Percentiles rank a stretch among this genome's conserved stretches.
Conservation (phyloP, 1,140 invertebrate genomes). For the Ceratoteleas bidentatus region DNA sequence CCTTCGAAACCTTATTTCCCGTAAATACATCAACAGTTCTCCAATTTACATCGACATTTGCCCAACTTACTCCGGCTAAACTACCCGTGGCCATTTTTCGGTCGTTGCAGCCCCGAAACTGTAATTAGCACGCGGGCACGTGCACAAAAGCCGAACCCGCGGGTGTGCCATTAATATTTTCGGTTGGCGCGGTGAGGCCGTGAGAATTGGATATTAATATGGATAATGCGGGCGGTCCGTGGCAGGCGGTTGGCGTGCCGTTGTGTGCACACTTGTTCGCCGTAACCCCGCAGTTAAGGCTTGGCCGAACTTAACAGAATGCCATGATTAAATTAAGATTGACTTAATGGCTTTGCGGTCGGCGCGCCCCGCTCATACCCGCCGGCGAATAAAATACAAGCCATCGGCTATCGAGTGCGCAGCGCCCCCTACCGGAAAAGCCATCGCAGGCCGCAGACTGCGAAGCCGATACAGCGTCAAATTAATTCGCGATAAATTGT, state of each 20-base stretch:
- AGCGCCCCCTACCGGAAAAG: slow-evolving; percentile 8
- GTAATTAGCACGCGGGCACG: slow-evolving; percentile 9
- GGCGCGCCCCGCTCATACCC: slow-evolving; percentile 48
- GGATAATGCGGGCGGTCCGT: slow-evolving; percentile 58
- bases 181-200: slow-evolving; percentile 36
- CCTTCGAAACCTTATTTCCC: too few relatives aligned
- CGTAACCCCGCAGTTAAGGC: slow-evolving; percentile 57
- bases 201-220: slow-evolving; percentile 67
- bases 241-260: slow-evolving; percentile 41
- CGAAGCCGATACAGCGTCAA: not conserved
- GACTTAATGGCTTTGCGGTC: slow-evolving; percentile 64
- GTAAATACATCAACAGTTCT: too few relatives aligned
- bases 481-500: too few relatives aligned
- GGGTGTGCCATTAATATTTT: slow-evolving; percentile 56
- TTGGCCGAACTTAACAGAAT: slow-evolving; percentile 55
- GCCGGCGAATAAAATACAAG: slow-evolving; percentile 45
- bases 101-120: too few relatives aligned
- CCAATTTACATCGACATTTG: too few relatives aligned
- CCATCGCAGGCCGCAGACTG: slow-evolving; percentile 15
- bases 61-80: too few relatives aligned
- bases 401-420: slow-evolving; percentile 14
- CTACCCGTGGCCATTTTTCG: too few relatives aligned
- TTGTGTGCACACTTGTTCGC: slow-evolving; percentile 49
- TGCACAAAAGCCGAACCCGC: slow-evolving; percentile 22
- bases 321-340: slow-evolving; percentile 67